Conservation (phyloP, 2,797 vertebrate species). For the Petrocephalus schoutedeni region DNA sequence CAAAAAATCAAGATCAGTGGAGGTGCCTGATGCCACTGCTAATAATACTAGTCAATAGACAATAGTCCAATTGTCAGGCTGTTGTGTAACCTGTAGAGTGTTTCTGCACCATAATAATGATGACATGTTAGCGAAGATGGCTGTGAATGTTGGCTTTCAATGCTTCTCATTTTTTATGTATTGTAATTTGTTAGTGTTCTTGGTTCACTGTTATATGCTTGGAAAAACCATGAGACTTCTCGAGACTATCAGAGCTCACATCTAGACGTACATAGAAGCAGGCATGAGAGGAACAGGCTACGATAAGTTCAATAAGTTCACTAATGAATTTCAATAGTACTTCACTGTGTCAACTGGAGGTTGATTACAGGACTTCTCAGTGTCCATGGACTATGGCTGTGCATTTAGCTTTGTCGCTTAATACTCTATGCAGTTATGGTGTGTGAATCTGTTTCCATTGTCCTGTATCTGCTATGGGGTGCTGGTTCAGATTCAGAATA, state of each 20-base stretch:
- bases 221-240: too few relatives aligned
- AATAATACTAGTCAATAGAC: neutral
- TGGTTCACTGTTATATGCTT: neutral
- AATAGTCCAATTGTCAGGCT: neutral
- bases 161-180: neutral
- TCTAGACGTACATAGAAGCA: too few relatives aligned
- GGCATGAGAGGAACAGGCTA: too few relatives aligned
- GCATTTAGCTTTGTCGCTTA: neutral
- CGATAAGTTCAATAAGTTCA: neutral
- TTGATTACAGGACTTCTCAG: neutral
- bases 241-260: too few relatives aligned
- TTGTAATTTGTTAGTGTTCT: neutral
- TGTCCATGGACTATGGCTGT: neutral
- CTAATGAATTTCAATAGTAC: neutral
- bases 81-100: neutral
- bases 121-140: neutral
- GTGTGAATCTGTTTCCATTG: neutral
- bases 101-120: neutral
- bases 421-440: neutral
- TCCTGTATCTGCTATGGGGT: neutral
- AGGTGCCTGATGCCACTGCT: neutral
- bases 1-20: neutral
- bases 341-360: neutral
- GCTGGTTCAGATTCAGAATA: neutral
- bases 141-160: neutral